A percentile compares a stretch with the other conserved stretches of the same genome.
These are phyloP conservation scores for Calcarius lapponicus DNA, from an alignment of 2,797 vertebrate species.

Conservation along the genomic window DNA sequence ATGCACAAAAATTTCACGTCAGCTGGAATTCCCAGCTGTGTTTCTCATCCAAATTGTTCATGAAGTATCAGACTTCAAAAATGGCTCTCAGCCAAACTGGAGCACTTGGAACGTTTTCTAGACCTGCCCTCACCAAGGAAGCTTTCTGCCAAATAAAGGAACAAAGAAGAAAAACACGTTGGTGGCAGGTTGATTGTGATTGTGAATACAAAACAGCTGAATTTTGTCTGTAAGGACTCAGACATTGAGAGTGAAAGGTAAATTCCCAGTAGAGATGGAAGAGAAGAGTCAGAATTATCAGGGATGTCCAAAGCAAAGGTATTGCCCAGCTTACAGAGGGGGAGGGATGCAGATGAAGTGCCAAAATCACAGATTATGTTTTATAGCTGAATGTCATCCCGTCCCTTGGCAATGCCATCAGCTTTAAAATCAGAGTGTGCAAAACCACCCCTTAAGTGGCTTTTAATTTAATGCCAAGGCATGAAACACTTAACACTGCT, in stretches of 20 bases:
- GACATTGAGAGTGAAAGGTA: background rate
- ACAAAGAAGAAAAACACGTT: background rate
- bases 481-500: background rate
- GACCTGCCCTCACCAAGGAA: conserved; percentile 5
- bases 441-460: conserved; percentile 33
- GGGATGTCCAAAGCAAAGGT: background rate
- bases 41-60: conserved; percentile 41
- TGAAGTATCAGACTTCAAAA: conserved; percentile 25
- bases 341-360: background rate
- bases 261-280: background rate
- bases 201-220: background rate
- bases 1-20: conserved; percentile 15
- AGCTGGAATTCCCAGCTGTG: conserved; percentile 49
- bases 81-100: conserved; percentile 24
- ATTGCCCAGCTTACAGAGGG: background rate
- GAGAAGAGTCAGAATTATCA: background rate
- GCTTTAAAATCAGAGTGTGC: conserved; percentile 18
- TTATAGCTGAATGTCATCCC: conserved; percentile 9
- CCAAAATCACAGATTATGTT: background rate
- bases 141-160: background rate
- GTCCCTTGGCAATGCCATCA: background rate
- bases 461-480: conserved; percentile 21
- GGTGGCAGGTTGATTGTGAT: background rate
- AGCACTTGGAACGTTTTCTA: background rate
- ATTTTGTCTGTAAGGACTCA: background rate